Conservation (phyloP, 2,888 invertebrate genomes). For the Synergus itoensis region DNA sequence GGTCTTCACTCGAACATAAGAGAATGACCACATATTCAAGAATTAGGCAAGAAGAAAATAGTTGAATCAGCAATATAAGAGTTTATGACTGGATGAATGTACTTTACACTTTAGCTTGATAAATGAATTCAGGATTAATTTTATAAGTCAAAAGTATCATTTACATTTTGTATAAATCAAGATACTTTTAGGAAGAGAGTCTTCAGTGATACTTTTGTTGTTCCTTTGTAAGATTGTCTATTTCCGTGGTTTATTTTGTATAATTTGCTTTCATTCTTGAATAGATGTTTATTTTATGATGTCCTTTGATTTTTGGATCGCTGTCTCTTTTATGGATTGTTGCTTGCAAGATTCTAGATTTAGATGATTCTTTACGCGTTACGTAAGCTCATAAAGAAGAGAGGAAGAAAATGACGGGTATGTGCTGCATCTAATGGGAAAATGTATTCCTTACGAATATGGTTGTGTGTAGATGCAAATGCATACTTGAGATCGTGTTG, state of each 20-base stretch:
- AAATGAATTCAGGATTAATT: not conserved
- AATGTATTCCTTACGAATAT: conserved; percentile 29
- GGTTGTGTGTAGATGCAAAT: conserved; percentile 49
- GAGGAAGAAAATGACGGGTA: conserved; percentile 30
- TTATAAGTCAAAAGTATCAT: not conserved
- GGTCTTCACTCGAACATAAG: not conserved
- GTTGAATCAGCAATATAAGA: not conserved
- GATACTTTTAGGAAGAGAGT: not conserved
- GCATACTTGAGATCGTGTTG: conserved; percentile 36
- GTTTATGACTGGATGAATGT: too few relatives aligned
- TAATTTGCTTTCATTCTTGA: not conserved
- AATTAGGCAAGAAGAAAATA: not conserved
- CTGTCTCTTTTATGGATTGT: not conserved
- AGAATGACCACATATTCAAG: not conserved
- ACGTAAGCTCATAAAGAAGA: not conserved
- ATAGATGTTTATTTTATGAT: not conserved
- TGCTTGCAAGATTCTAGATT: not conserved
- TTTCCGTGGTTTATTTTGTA: not conserved
- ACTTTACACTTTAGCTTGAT: not conserved
- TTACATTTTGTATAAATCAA: not conserved
- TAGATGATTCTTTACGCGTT: not conserved
- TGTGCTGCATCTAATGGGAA: conserved; percentile 46
- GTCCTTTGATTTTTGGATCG: too few relatives aligned
- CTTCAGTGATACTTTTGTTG: not conserved
- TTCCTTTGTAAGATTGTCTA: not conserved